phyloP scores from a whole-genome alignment of 2,113 vertebrate genomes.

The Labeo rohita region DNA sequence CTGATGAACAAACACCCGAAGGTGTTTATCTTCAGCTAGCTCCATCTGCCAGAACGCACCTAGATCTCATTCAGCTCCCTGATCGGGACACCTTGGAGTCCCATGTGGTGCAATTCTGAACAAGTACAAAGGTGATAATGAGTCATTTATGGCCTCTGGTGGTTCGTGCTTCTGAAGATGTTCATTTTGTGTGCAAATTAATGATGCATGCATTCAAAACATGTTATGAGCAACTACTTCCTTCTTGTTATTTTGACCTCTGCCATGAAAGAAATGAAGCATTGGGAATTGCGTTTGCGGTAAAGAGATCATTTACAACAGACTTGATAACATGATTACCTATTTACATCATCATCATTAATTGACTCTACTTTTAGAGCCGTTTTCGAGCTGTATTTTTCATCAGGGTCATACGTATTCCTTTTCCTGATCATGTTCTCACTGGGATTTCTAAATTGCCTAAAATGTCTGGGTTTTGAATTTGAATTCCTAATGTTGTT shows the following conservation, averaged over 20 bases:
- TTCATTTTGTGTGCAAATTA: constrained; percentile 10
- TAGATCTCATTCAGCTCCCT: constrained; percentile 18
- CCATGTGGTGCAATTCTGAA: neutral
- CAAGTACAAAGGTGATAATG: constrained; percentile 32
- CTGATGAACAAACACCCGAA: constrained; percentile 33
- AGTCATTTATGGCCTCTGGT: constrained; percentile 12
- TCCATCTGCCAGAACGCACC: constrained; percentile 27
- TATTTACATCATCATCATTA: neutral
- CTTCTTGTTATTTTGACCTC: constrained; percentile 9
- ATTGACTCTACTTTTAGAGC: neutral
- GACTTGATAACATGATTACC: neutral
- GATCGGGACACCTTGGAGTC: neutral
- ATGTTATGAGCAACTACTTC: constrained; percentile 7
- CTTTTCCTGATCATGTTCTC: neutral
- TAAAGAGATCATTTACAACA: neutral
- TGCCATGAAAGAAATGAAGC: neutral
- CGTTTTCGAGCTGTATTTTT: neutral
- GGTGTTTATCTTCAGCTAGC: constrained; percentile 31
- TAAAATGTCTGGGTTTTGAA: neutral
- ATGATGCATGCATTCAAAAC: constrained; percentile 16
- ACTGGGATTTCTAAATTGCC: neutral
- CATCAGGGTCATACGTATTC: too few species aligned
- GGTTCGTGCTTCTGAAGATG: neutral
- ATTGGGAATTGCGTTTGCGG: neutral
- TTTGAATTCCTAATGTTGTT: too few species aligned